A percentile compares a stretch with the other conserved stretches of the same genome.
Evolutionary conservation across 2,797 vertebrate genomes (phyloP).

Genomic region (Threskiornis aethiopicus): DNA sequence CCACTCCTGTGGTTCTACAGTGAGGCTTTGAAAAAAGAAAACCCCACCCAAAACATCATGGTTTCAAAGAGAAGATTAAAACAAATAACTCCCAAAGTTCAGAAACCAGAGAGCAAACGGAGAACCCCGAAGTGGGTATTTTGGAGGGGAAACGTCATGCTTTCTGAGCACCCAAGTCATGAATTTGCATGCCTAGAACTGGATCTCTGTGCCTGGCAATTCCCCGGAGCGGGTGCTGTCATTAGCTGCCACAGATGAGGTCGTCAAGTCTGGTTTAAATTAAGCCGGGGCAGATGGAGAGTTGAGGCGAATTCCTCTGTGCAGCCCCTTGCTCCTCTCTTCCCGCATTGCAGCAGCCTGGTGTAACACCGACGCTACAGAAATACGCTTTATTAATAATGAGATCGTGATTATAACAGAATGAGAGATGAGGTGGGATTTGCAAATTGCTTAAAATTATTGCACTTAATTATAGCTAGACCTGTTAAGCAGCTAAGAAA

Average conservation of each 20-base stretch:
- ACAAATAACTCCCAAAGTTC: not conserved
- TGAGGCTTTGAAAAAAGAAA: not conserved
- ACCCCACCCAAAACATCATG: not conserved
- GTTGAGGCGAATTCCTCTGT: not conserved
- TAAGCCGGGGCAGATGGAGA: not conserved
- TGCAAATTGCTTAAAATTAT: not conserved
- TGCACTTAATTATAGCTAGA: not conserved
- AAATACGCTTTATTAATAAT: accelerated
- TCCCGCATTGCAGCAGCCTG: not conserved
- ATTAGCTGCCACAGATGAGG: not conserved
- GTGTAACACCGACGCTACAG: accelerated
- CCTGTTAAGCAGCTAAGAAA: not conserved
- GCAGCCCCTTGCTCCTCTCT: not conserved
- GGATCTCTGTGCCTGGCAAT: not conserved
- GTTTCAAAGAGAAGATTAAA: not conserved
- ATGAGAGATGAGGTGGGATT: not conserved
- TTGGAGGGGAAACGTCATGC: too few species aligned
- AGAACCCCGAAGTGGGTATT: not conserved
- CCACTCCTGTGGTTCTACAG: not conserved
- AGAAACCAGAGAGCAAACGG: not conserved
- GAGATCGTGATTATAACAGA: accelerated
- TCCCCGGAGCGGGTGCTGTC: accelerated
- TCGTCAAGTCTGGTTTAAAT: not conserved
- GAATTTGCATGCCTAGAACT: accelerated
- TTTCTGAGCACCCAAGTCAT: accelerated